These are phyloP conservation scores for Mythimna pallens DNA, from an alignment of 2,888 invertebrate species.

Conservation along the genomic window DNA sequence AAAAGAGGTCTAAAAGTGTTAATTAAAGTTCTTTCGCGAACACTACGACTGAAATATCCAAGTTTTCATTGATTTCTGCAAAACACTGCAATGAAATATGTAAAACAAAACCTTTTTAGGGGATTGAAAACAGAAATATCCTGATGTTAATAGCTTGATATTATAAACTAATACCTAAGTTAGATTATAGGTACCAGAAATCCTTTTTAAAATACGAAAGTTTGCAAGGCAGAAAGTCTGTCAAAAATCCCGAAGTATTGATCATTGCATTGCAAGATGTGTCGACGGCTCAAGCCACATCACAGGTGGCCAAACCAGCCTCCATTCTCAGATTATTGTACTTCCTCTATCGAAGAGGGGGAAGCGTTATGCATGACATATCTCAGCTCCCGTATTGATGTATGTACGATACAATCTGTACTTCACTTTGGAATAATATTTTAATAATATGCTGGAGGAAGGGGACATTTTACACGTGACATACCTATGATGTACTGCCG, in stretches of 20 bases:
- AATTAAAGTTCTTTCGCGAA: background rate
- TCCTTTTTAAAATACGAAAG: background rate
- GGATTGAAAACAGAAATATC: too few species aligned
- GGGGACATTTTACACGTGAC: slow-evolving; percentile 36
- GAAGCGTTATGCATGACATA: slow-evolving; percentile 54
- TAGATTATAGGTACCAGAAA: background rate
- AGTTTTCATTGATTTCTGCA: background rate
- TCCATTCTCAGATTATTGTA: slow-evolving; percentile 54
- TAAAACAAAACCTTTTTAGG: background rate
- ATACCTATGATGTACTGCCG: background rate
- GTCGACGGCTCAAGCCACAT: slow-evolving; percentile 19
- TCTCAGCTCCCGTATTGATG: slow-evolving; percentile 46
- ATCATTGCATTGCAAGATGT: slow-evolving; percentile 26
- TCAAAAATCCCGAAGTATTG: slow-evolving; percentile 23
- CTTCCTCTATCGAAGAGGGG: slow-evolving; percentile 46
- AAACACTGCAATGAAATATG: background rate
- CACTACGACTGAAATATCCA: background rate
- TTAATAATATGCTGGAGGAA: slow-evolving; percentile 33
- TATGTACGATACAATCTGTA: slow-evolving; percentile 15
- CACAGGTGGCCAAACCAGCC: slow-evolving; percentile 51
- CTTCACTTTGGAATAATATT: slow-evolving; percentile 28
- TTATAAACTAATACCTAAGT: background rate
- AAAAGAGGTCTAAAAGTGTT: background rate
- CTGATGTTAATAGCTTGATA: background rate
- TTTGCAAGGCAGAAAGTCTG: background rate